phyloP scores from a whole-genome alignment of 2,888 invertebrate species.

The Lysandra coridon region DNA sequence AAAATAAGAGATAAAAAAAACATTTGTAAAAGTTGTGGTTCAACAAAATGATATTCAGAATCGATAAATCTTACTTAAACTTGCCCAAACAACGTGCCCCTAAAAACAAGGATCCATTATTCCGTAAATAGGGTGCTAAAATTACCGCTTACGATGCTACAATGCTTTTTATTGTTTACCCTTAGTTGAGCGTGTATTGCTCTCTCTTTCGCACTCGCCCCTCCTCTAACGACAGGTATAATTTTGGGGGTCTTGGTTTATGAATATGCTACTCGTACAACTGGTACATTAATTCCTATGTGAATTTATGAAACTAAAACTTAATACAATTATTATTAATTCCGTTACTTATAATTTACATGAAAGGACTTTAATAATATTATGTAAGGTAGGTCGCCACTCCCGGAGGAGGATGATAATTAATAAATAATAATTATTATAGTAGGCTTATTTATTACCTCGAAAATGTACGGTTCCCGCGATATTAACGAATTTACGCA shows the following conservation, averaged over 20 bases:
- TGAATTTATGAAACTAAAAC: neutral
- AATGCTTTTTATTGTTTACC: constrained; percentile 34
- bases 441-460: too few relatives aligned
- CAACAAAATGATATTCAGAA: constrained; percentile 11
- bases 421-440: too few relatives aligned
- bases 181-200: constrained; percentile 13
- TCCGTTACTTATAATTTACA: too few relatives aligned
- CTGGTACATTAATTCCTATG: neutral
- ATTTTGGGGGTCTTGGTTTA: constrained; percentile 15
- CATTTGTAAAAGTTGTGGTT: neutral
- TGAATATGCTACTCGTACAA: neutral
- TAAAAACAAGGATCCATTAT: constrained; percentile 26
- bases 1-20: too few relatives aligned
- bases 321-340: too few relatives aligned
- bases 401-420: too few relatives aligned
- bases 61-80: constrained; percentile 21
- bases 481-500: too few relatives aligned
- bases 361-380: too few relatives aligned
- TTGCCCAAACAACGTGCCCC: constrained; percentile 19
- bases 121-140: constrained; percentile 29
- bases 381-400: too few relatives aligned
- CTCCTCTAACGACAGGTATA: constrained; percentile 21
- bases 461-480: too few relatives aligned
- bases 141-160: constrained; percentile 32
- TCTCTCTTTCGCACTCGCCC: neutral